Percentiles rank a stretch among this genome's conserved stretches.
Evolutionary conservation across 2,113 vertebrate genomes (phyloP).

Genomic region (Callionymus lyra): DNA sequence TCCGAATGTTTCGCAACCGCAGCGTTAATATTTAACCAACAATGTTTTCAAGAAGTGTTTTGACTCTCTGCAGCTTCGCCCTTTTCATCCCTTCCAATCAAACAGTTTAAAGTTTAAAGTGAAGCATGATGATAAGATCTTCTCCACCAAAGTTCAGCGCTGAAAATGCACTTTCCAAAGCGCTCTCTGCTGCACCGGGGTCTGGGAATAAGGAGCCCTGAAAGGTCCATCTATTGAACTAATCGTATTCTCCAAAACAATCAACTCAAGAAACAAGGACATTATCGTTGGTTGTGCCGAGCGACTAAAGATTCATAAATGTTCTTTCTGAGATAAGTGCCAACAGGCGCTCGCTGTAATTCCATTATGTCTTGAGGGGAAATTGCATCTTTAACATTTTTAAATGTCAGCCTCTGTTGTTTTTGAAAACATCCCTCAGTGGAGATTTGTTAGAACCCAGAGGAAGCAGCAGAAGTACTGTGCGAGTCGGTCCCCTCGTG

Average conservation of each 20-base stretch:
- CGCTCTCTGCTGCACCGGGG: no score
- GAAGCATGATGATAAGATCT: no score
- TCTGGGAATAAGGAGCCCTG: no score
- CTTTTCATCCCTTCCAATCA: no score
- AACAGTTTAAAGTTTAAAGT: no score
- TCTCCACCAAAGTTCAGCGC: no score
- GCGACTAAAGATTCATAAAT: constrained; percentile 3
- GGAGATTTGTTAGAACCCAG: neutral
- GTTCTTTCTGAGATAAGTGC: constrained; percentile 3
- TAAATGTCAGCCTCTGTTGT: constrained; percentile 25
- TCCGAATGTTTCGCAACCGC: no score
- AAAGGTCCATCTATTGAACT: constrained; percentile 6
- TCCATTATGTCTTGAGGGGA: constrained; percentile 17
- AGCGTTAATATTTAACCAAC: no score
- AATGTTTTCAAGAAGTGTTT: no score
- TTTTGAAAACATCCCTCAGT: constrained; percentile 10
- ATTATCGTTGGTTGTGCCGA: constrained; percentile 2
- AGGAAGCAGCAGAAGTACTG: neutral
- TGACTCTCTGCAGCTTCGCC: no score
- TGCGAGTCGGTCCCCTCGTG: no score
- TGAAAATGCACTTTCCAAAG: no score
- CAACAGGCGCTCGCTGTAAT: constrained; percentile 16
- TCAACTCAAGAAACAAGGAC: constrained; percentile 3
- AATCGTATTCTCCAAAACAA: constrained; percentile 16
- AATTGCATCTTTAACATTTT: constrained; percentile 30